Percentiles rank a stretch among this genome's conserved stretches.
These are phyloP conservation scores for Dendrolimus houi DNA, from an alignment of 2,888 invertebrate genomes.

Conservation along the genomic window DNA sequence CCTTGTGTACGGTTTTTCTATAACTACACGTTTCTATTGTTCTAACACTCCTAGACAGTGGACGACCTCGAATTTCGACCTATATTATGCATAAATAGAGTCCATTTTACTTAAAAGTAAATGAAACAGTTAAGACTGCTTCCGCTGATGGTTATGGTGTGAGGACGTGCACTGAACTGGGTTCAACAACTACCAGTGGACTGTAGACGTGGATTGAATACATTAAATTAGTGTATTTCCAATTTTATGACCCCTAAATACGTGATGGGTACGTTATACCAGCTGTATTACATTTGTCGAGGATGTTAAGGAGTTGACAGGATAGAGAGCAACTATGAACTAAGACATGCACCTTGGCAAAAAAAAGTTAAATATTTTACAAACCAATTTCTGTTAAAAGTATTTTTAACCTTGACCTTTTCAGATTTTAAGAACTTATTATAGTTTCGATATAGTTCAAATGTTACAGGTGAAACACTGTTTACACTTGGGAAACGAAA, in stretches of 20 bases:
- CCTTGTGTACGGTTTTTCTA: not conserved
- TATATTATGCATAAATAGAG: constrained; percentile 35
- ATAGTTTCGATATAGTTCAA: too few relatives aligned
- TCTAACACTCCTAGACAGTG: constrained; percentile 10
- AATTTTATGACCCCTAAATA: not conserved
- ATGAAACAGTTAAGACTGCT: constrained; percentile 47
- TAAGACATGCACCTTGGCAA: too few relatives aligned
- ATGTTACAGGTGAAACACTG: too few relatives aligned
- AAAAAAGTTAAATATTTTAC: too few relatives aligned
- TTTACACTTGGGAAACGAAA: too few relatives aligned
- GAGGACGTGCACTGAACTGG: not conserved
- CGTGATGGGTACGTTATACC: not conserved
- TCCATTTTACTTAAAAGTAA: constrained; percentile 37
- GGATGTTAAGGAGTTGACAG: too few relatives aligned
- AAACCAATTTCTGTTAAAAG: too few relatives aligned
- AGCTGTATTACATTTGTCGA: too few relatives aligned
- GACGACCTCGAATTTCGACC: constrained; percentile 46
- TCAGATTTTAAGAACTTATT: too few relatives aligned
- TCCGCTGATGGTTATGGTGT: constrained; percentile 38
- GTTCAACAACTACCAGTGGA: constrained; percentile 15
- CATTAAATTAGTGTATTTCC: constrained; percentile 9
- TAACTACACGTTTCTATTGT: constrained; percentile 6
- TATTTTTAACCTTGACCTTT: too few relatives aligned
- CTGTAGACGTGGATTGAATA: constrained; percentile 28
- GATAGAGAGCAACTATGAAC: too few relatives aligned